Conservation (phyloP, 2,888 invertebrate genomes). For the Heliconius cydno region DNA sequence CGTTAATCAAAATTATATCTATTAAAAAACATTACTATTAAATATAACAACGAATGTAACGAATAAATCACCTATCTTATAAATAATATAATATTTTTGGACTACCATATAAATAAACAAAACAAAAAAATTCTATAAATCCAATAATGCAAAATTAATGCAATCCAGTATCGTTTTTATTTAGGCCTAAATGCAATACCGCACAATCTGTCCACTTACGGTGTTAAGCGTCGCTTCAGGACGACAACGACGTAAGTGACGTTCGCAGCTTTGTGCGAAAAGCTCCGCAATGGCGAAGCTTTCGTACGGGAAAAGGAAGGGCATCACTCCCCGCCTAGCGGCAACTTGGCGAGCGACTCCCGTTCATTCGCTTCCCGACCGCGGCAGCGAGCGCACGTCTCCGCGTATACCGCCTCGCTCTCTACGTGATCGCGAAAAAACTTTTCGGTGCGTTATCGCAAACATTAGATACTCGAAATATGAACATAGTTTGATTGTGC, state of each 20-base stretch:
- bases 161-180: slow-evolving; percentile 68
- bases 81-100: neutral
- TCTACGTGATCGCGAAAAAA: slow-evolving; percentile 76
- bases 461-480: slow-evolving; percentile 57
- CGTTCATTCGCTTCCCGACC: slow-evolving; percentile 74
- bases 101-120: neutral
- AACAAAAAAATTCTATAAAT: neutral
- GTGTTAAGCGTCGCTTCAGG: slow-evolving; percentile 67
- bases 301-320: slow-evolving; percentile 74
- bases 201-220: slow-evolving; percentile 82
- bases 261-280: slow-evolving; percentile 63
- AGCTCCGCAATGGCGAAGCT: slow-evolving; percentile 71
- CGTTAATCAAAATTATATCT: neutral
- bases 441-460: slow-evolving; percentile 74
- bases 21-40: neutral
- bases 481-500: slow-evolving; percentile 68
- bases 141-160: slow-evolving; percentile 51
- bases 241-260: slow-evolving; percentile 61
- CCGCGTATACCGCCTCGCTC: slow-evolving; percentile 44
- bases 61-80: neutral
- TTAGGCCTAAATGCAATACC: slow-evolving; percentile 80
- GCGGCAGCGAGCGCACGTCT: slow-evolving; percentile 63
- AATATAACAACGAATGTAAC: neutral
- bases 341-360: slow-evolving; percentile 54
- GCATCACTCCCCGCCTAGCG: slow-evolving; percentile 71